Evolutionary conservation across 2,888 invertebrate species (phyloP).

Genomic region (Julus scandinavius): DNA sequence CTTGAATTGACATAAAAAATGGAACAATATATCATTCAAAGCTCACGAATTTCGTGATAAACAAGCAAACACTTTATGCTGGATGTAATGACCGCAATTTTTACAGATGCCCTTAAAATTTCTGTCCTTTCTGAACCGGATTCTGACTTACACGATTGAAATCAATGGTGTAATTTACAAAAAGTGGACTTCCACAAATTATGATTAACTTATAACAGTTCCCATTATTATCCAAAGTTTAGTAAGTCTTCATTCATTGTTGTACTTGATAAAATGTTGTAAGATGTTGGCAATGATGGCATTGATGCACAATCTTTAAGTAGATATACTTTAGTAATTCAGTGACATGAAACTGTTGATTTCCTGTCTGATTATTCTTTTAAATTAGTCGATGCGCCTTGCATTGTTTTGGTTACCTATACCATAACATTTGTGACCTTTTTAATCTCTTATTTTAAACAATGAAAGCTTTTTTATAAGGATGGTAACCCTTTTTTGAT

Average conservation of each 20-base stretch:
- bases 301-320: not conserved
- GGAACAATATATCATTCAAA: not conserved
- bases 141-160: not conserved
- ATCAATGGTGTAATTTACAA: not conserved
- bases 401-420: not conserved
- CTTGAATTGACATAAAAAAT: conserved; percentile 16
- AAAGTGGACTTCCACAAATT: not conserved
- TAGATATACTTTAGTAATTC: not conserved
- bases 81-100: not conserved
- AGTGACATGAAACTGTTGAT: not conserved
- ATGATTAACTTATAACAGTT: no score
- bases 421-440: not conserved
- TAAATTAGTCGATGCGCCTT: not conserved
- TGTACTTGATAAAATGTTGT: not conserved
- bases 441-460: conserved; percentile 16
- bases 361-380: not conserved
- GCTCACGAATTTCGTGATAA: conserved; percentile 21
- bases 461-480: not conserved
- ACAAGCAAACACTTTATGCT: not conserved
- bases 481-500: not conserved
- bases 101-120: not conserved
- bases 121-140: not conserved
- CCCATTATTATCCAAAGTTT: no score
- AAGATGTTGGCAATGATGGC: not conserved
- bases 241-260: not conserved